phyloP scores from a whole-genome alignment of 1,140 invertebrate genomes.

The Artemia franciscana region DNA sequence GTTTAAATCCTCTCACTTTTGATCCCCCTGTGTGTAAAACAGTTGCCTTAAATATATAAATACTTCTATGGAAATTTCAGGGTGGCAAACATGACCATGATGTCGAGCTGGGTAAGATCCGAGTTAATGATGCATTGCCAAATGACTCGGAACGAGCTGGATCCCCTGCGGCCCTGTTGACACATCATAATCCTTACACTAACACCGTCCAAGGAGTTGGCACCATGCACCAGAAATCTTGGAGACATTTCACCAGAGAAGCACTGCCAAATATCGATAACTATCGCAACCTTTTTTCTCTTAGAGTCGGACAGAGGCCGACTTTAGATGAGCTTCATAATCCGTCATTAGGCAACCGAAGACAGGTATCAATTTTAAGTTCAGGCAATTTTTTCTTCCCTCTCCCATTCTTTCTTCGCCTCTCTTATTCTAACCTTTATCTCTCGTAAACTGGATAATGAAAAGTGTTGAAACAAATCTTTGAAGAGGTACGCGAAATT shows the following conservation, averaged over 20 bases:
- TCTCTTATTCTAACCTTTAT: no score
- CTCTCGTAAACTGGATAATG: no score
- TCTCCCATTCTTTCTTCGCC: no score
- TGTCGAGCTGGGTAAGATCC: constrained; percentile 1
- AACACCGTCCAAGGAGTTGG: constrained; percentile 6
- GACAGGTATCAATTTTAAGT: no score
- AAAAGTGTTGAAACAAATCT: no score
- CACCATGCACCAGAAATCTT: constrained; percentile 53
- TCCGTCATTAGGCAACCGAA: constrained; percentile 45
- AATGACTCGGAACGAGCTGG: constrained; percentile 7
- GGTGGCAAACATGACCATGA: constrained; percentile 1
- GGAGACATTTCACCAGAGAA: constrained; percentile 67
- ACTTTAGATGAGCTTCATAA: constrained; percentile 82
- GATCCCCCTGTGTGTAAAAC: no score
- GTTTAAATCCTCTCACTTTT: no score
- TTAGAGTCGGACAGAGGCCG: constrained; percentile 63
- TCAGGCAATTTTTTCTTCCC: no score
- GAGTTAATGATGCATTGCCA: constrained; percentile 3
- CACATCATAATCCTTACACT: background rate
- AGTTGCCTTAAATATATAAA: no score
- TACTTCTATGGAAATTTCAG: no score
- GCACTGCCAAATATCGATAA: constrained; percentile 72
- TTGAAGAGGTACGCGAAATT: no score
- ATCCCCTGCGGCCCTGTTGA: constrained; percentile 9
- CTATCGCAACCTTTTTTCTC: constrained; percentile 77